phyloP scores from a whole-genome alignment of 2,888 invertebrate species.

The Eristalinus sepulchralis region DNA sequence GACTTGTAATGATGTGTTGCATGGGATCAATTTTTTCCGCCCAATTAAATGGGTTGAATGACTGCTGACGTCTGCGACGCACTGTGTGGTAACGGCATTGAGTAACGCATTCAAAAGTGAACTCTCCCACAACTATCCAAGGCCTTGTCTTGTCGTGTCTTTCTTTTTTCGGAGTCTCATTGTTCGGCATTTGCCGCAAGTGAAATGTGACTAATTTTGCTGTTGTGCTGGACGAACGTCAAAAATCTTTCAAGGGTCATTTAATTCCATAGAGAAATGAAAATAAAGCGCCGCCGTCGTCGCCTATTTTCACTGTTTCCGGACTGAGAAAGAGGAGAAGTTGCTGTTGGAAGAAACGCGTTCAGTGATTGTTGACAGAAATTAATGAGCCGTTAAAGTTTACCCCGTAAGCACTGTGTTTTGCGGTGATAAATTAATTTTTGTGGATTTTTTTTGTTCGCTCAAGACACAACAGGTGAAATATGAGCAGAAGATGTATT shows the following conservation, averaged over 20 bases:
- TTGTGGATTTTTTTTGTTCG: not conserved
- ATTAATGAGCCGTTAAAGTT: conserved; percentile 42
- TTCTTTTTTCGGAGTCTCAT: not conserved
- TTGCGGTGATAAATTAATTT: not conserved
- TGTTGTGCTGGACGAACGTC: conserved; percentile 30
- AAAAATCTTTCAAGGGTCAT: conserved; percentile 39
- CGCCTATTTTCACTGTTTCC: not conserved
- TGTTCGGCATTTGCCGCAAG: not conserved
- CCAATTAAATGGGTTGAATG: conserved; percentile 9
- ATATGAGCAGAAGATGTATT: not conserved
- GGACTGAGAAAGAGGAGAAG: not conserved
- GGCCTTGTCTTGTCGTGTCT: not conserved
- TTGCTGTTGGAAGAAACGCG: not conserved
- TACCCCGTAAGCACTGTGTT: not conserved
- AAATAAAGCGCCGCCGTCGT: not conserved
- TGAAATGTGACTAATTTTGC: conserved; percentile 39
- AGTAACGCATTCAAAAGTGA: conserved; percentile 8
- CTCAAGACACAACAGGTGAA: not conserved
- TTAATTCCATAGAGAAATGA: conserved; percentile 32
- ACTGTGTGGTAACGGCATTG: conserved; percentile 29
- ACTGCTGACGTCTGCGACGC: not conserved
- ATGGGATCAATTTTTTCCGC: conserved; percentile 14
- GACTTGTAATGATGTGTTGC: not conserved
- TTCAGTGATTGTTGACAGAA: conserved; percentile 14
- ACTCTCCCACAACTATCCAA: not conserved